Conservation (phyloP, 2,797 vertebrate genomes). For the Mormyrops attenuatus region DNA sequence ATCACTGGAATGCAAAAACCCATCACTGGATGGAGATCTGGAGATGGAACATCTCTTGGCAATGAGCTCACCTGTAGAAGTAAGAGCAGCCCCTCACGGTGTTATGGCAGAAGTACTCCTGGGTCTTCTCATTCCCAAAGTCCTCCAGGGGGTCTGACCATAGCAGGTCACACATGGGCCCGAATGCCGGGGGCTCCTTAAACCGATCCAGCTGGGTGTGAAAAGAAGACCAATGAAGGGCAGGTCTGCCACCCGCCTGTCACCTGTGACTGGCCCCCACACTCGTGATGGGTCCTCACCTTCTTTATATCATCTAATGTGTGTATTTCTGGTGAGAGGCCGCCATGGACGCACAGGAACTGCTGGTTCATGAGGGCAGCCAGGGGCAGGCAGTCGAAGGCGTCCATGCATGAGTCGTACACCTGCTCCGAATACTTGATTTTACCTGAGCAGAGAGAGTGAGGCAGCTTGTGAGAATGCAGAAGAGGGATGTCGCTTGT, state of each 20-base stretch:
- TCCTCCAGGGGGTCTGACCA: conserved; percentile 75
- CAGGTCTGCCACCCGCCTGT: conserved; percentile 14
- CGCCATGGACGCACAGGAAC: conserved; percentile 74
- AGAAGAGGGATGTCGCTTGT: conserved; percentile 3
- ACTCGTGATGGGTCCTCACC: conserved; percentile 40
- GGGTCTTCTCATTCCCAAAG: conserved; percentile 73
- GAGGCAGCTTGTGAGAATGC: background rate
- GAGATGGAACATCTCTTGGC: background rate
- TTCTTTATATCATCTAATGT: conserved; percentile 76
- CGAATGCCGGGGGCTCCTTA: conserved; percentile 72
- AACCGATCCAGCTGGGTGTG: conserved; percentile 67
- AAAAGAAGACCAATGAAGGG: background rate
- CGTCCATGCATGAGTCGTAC: conserved; percentile 76
- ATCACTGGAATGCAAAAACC: background rate
- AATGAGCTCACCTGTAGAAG: conserved; percentile 66
- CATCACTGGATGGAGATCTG: background rate
- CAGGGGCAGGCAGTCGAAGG: conserved; percentile 73
- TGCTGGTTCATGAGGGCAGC: conserved; percentile 79
- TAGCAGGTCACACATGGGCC: conserved; percentile 73
- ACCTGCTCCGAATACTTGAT: conserved; percentile 79
- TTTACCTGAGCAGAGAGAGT: conserved; percentile 58
- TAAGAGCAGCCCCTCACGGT: conserved; percentile 72
- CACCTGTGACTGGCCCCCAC: background rate
- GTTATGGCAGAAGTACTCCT: conserved; percentile 74
- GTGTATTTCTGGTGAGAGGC: conserved; percentile 73